phyloP scores from a whole-genome alignment of 2,888 invertebrate species.

The Meteorus colon region DNA sequence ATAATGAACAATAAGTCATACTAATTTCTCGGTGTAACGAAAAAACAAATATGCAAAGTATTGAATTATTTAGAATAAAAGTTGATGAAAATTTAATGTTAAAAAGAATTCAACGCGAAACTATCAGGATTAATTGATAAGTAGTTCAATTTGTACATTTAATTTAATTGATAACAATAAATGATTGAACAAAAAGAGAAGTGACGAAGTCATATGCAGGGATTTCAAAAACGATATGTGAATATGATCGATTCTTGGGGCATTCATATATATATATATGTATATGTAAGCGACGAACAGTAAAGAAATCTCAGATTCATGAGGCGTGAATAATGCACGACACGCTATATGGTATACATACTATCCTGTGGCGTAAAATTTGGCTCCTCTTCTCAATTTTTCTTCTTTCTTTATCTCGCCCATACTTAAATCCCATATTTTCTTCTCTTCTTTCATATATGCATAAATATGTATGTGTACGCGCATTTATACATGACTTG shows the following conservation, averaged over 20 bases:
- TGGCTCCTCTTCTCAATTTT: slow-evolving; percentile 38
- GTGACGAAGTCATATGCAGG: background rate
- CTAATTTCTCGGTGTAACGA: too few species aligned
- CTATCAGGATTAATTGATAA: too few species aligned
- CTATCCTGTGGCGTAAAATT: slow-evolving; percentile 50
- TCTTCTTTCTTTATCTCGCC: background rate
- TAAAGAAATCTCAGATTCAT: slow-evolving; percentile 61
- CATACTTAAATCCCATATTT: background rate
- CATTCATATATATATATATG: background rate
- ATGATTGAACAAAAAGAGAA: background rate
- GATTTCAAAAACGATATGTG: background rate
- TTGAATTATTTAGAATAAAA: too few species aligned
- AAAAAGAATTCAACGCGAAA: too few species aligned
- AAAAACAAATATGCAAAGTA: too few species aligned
- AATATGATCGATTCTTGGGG: slow-evolving; percentile 33
- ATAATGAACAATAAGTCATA: too few species aligned
- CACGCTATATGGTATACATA: slow-evolving; percentile 35
- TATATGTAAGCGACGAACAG: slow-evolving; percentile 42
- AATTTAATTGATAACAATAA: background rate
- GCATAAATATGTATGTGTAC: slow-evolving; percentile 4
- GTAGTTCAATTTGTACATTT: too few species aligned
- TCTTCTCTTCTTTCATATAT: slow-evolving; percentile 32
- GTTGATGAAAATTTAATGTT: too few species aligned
- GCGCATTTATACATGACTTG: slow-evolving; percentile 23
- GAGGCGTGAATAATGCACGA: slow-evolving; percentile 65